These are phyloP conservation scores for Crocallis elinguaria DNA, from an alignment of 2,888 invertebrate species.

Conservation along the genomic window DNA sequence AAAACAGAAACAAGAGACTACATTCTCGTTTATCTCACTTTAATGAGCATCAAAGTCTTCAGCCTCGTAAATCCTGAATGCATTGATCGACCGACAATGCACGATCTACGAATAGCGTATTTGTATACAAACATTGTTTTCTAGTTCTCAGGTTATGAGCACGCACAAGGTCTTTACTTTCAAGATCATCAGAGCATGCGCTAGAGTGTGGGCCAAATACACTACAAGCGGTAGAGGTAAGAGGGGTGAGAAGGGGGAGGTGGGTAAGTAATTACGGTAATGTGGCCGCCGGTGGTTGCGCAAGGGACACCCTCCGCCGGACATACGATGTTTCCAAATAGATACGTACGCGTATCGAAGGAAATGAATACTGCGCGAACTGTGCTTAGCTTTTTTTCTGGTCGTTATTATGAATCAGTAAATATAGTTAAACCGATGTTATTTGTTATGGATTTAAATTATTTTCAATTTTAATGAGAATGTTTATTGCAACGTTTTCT, in stretches of 20 bases:
- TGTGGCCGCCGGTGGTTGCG: slow-evolving; percentile 62
- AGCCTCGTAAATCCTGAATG: slow-evolving; percentile 29
- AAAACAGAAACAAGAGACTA: background rate
- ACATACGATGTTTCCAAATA: slow-evolving; percentile 67
- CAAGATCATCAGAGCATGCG: slow-evolving; percentile 81
- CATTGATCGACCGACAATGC: slow-evolving; percentile 26
- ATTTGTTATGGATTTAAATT: background rate
- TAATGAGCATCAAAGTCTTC: slow-evolving; percentile 9
- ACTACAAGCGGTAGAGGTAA: slow-evolving; percentile 27
- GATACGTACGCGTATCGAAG: slow-evolving; percentile 47
- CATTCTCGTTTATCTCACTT: background rate
- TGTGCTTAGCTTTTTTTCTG: slow-evolving; percentile 41
- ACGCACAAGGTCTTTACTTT: slow-evolving; percentile 81
- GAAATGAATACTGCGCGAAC: slow-evolving; percentile 53
- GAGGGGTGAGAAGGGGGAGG: background rate
- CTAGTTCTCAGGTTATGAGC: slow-evolving; percentile 66
- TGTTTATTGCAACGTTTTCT: too few relatives aligned
- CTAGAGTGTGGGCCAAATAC: slow-evolving; percentile 51
- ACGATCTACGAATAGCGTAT: slow-evolving; percentile 45
- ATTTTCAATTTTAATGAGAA: too few relatives aligned
- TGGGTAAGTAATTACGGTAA: slow-evolving; percentile 75
- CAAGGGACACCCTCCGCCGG: slow-evolving; percentile 55
- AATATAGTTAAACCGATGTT: background rate
- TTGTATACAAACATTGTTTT: slow-evolving; percentile 72
- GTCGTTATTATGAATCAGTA: slow-evolving; percentile 25